phyloP scores from a whole-genome alignment of 2,113 vertebrate genomes.

The Xenopus tropicalis region DNA sequence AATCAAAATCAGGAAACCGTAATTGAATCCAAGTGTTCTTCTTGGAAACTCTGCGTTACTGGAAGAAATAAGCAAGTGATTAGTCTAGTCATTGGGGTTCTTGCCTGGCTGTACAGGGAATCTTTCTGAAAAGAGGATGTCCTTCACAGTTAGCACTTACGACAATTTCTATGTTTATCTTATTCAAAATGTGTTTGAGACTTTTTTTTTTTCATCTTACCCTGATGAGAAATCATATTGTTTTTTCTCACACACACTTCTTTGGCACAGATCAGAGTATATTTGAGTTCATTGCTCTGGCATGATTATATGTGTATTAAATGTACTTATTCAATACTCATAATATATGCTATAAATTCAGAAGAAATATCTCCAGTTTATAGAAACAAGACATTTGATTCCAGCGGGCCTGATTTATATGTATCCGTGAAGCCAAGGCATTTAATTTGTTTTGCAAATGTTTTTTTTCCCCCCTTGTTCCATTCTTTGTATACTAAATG shows the following conservation, averaged over 20 bases:
- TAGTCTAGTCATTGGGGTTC: conserved; percentile 34
- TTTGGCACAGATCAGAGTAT: conserved; percentile 1
- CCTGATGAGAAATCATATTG: conserved; percentile 6
- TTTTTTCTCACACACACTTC: conserved; percentile 12
- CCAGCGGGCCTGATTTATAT: not conserved
- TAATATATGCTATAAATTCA: not conserved
- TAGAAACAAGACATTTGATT: not conserved
- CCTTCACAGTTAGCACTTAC: conserved; percentile 21
- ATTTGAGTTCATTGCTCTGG: conserved; percentile 10
- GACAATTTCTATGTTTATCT: conserved; percentile 28
- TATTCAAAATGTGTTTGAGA: conserved; percentile 17
- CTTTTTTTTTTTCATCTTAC: not conserved
- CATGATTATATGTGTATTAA: conserved; percentile 17
- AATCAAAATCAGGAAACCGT: conserved; percentile 29
- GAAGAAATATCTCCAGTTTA: not conserved
- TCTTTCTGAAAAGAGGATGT: conserved; percentile 26
- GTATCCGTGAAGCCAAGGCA: not conserved
- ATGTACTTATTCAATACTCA: not conserved
- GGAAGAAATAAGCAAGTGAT: conserved; percentile 21
- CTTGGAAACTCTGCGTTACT: conserved; percentile 10
- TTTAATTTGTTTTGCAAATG: not conserved
- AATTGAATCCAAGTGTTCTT: conserved; percentile 33
- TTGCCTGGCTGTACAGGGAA: conserved; percentile 10
- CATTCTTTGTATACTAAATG: conserved; percentile 1
- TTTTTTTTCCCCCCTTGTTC: not conserved